These are phyloP conservation scores for Acromyrmex echinatior DNA, from an alignment of 1,140 invertebrate genomes.

Conservation along the genomic window DNA sequence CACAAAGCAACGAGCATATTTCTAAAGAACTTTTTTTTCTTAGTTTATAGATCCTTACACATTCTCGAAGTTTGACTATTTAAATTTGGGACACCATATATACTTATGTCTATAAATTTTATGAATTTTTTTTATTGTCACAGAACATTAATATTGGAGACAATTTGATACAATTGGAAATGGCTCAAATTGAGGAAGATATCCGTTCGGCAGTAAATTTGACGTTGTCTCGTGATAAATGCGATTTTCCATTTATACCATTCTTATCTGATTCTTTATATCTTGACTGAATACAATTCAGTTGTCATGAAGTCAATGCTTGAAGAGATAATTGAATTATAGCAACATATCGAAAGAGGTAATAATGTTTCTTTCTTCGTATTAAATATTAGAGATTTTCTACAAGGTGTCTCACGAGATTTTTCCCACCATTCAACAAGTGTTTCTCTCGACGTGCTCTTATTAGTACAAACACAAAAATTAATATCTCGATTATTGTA, in stretches of 20 bases:
- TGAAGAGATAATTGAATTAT: constrained; percentile 2
- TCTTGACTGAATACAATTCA: not conserved
- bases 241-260: not conserved
- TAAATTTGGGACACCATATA: not conserved
- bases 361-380: too few species aligned
- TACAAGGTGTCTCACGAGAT: too few species aligned
- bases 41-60: too few species aligned
- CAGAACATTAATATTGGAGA: constrained; percentile 78
- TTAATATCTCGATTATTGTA: too few species aligned
- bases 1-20: too few species aligned
- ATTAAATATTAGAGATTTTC: too few species aligned
- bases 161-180: constrained; percentile 72
- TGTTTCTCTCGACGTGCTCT: too few species aligned
- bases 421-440: too few species aligned
- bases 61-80: not conserved
- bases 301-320: not conserved
- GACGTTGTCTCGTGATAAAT: not conserved
- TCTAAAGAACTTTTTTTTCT: too few species aligned
- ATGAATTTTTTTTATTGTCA: not conserved
- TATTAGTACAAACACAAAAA: too few species aligned
- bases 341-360: not conserved
- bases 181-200: constrained; percentile 61
- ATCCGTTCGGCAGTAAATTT: not conserved
- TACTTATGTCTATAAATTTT: not conserved
- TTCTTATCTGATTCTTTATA: not conserved